Base-by-base conservation (phyloP, 2,888 invertebrate genomes). In the Ornithoptera priamus region DNA sequence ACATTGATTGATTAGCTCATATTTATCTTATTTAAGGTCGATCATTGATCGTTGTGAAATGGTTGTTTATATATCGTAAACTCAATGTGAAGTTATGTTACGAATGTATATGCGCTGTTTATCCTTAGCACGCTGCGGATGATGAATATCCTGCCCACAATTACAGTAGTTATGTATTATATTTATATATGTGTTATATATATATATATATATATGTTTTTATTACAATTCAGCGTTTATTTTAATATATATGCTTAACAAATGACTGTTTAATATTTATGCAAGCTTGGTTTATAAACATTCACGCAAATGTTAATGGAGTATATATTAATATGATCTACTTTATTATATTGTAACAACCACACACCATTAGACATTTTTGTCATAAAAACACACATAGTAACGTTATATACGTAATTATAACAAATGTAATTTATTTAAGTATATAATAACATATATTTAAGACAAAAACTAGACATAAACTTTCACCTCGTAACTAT, bases 81-180 rank as follows among this genome's bases (percentile, higher is more conserved):
- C 53, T 71, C 77, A 73, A 75, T 72, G 69, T 73, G 30, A 63
- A 64, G 30, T 22, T 39, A 70, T 66, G 56, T 72, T 77, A 75
- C 74, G 74, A 73, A 77, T 76, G 60, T 67, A 42, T 73, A 71
- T 77, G 77, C 70, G 78, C 80, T 81, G 78, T 80, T 75, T 68
- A 53, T 64, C 50, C 61, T 75, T 79, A 77, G 75, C 78, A 80
- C 80, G 83, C 84, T 81, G 72, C 74, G 71, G 69, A 65, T 73
- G 72, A 77, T 71, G 69, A 77, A 75, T 75, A 74, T 76, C 73
- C 75, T 80, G 73, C 72, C 72, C 71, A 75, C 75, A 78, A 74
- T 75, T 75, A 74, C 62, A 77, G 83, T 84, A 85, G 85, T 81
- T 81, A 68, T 73, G 75, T 80, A 78, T 85, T 72, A 68, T 71